Evolutionary conservation across 2,797 vertebrate genomes (phyloP).

Genomic region (Sciurus vulgaris): DNA sequence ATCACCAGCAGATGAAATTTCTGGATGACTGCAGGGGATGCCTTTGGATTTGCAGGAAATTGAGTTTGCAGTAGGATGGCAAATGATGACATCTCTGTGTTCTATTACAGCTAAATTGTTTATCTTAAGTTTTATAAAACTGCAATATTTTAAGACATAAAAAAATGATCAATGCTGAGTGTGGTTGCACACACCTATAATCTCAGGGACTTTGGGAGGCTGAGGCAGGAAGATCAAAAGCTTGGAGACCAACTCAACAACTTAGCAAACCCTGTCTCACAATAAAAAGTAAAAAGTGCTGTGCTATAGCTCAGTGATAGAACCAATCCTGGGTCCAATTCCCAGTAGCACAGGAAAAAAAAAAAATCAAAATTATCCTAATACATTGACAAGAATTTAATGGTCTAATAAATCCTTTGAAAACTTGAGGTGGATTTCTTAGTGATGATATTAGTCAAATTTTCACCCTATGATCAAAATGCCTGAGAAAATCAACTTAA

Average conservation of each 20-base stretch:
- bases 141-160: constrained; percentile 11
- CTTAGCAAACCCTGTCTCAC: too few species aligned
- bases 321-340: too few species aligned
- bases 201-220: too few species aligned
- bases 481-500: too few species aligned
- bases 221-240: too few species aligned
- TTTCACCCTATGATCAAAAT: too few species aligned
- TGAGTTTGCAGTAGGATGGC: background rate
- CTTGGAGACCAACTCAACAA: too few species aligned
- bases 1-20: background rate
- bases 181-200: too few species aligned
- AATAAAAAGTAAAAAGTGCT: too few species aligned
- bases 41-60: background rate
- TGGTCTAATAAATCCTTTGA: background rate
- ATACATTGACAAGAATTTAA: background rate
- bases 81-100: constrained; percentile 13
- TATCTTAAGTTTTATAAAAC: constrained; percentile 9
- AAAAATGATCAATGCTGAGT: background rate
- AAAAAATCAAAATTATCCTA: background rate
- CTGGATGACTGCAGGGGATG: background rate
- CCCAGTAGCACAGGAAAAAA: background rate
- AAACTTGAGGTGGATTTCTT: background rate
- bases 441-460: background rate
- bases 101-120: background rate
- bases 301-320: too few species aligned